Conservation (phyloP, 2,888 invertebrate genomes). For the Tolmerus cingulatus region DNA sequence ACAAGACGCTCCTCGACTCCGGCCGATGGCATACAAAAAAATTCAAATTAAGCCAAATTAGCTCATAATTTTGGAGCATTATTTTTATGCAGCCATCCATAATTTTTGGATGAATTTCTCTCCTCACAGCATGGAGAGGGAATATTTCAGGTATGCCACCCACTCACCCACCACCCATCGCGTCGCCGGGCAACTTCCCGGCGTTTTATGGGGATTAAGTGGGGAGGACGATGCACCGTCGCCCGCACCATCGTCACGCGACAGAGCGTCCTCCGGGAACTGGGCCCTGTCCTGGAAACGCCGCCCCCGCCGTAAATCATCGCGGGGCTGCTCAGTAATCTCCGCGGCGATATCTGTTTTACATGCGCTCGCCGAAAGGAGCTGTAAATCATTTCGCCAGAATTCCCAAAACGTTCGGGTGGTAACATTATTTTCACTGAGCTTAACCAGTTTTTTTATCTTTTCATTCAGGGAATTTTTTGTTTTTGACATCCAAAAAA, state of each 20-base stretch:
- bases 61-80: conserved; percentile 16
- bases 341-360: not conserved
- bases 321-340: not conserved
- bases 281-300: not conserved
- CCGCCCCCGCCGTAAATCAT: not conserved
- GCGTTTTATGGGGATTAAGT: not conserved
- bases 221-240: not conserved
- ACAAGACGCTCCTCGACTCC: not conserved
- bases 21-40: not conserved
- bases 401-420: not conserved
- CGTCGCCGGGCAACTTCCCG: not conserved
- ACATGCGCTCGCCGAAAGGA: not conserved
- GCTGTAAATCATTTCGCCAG: not conserved
- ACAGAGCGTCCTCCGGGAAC: not conserved
- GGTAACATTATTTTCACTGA: not conserved
- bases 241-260: not conserved
- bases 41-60: conserved; percentile 20
- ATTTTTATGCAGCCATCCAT: conserved; percentile 2
- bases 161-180: not conserved
- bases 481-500: not conserved
- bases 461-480: not conserved
- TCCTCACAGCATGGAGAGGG: not conserved
- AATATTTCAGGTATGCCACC: not conserved
- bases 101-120: conserved; percentile 2
- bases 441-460: not conserved